phyloP scores from a whole-genome alignment of 1,140 invertebrate species.

The Apocrypta bakeri region DNA sequence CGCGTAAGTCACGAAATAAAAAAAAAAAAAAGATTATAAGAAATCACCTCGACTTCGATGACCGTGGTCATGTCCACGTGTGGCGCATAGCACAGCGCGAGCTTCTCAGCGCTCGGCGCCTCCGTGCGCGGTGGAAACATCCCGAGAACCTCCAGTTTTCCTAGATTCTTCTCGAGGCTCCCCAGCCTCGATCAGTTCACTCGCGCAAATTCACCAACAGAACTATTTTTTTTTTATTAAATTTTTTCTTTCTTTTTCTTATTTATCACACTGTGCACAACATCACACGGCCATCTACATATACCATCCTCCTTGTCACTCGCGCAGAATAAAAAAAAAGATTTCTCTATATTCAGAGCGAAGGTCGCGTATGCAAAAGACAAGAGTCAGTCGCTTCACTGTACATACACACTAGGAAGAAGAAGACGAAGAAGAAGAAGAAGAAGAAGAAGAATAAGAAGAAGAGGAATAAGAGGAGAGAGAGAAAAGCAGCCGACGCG shows the following conservation, averaged over 20 bases:
- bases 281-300: not conserved
- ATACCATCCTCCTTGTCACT: not conserved
- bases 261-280: not conserved
- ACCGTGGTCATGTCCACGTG: slow-evolving; percentile 74
- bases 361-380: not conserved
- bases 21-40: slow-evolving; percentile 28
- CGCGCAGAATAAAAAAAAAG: no score
- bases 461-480: not conserved
- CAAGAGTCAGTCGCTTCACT: not conserved
- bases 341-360: no score
- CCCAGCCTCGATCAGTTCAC: not conserved
- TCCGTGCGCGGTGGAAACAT: slow-evolving; percentile 74
- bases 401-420: not conserved
- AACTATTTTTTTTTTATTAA: not conserved
- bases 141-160: slow-evolving; percentile 72
- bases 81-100: slow-evolving; percentile 73
- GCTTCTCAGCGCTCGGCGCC: slow-evolving; percentile 71
- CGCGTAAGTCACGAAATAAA: no score
- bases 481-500: not conserved
- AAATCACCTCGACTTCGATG: slow-evolving; percentile 72
- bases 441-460: not conserved
- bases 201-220: not conserved
- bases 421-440: not conserved
- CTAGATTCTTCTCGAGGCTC: not conserved
- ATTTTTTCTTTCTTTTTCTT: not conserved